phyloP scores from a whole-genome alignment of 2,797 vertebrate genomes.

The Mico argentatus region DNA sequence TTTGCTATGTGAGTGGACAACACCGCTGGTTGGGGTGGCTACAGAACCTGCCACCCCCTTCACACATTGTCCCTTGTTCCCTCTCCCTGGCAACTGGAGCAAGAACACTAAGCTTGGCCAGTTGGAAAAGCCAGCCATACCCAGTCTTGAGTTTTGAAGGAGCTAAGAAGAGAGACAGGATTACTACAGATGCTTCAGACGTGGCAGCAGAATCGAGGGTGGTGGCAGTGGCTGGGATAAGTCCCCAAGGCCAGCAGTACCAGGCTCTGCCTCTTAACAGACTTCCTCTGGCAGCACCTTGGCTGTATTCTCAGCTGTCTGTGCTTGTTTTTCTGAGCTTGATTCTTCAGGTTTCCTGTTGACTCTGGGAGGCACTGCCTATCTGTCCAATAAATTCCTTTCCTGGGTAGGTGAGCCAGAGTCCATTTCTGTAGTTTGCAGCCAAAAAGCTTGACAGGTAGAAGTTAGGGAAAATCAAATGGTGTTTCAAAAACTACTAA shows the following conservation, averaged over 20 bases:
- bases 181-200: neutral
- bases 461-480: neutral
- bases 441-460: neutral
- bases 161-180: neutral
- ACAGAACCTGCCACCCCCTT: neutral
- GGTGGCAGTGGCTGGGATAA: accelerated
- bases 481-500: neutral
- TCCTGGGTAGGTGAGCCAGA: neutral
- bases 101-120: neutral
- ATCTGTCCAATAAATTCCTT: neutral
- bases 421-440: neutral
- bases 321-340: neutral
- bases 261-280: neutral
- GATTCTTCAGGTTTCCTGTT: neutral
- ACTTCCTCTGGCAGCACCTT: neutral
- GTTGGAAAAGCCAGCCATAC: accelerated
- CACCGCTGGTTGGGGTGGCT: too few species aligned
- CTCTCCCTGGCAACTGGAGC: neutral
- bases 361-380: neutral
- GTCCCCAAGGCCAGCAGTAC: neutral
- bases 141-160: neutral
- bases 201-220: accelerated
- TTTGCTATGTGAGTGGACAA: too few species aligned
- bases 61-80: accelerated
- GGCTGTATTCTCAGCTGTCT: neutral